phyloP scores from a whole-genome alignment of 2,113 vertebrate species.

The Strix uralensis region DNA sequence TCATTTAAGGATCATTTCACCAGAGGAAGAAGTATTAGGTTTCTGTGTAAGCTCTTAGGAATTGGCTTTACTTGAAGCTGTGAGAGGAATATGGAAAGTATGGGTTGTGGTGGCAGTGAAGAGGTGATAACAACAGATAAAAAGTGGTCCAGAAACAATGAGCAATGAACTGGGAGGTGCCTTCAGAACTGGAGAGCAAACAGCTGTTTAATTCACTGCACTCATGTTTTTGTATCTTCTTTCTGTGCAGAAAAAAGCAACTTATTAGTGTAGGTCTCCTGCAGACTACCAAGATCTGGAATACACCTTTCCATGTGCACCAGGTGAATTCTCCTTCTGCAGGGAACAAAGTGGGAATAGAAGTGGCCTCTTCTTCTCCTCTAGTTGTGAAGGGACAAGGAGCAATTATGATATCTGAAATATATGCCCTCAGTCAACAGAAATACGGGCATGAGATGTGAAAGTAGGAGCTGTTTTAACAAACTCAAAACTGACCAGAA shows the following conservation, averaged over 20 bases:
- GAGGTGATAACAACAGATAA: background rate
- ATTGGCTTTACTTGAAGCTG: background rate
- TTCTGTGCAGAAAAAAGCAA: background rate
- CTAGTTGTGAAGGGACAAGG: background rate
- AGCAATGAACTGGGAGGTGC: background rate
- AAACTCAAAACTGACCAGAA: background rate
- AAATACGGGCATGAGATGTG: background rate
- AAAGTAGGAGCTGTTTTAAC: background rate
- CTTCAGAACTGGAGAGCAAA: background rate
- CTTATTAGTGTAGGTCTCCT: background rate
- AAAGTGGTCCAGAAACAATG: background rate
- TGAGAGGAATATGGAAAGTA: background rate
- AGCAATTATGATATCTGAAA: background rate
- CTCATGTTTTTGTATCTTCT: background rate
- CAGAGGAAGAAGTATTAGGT: background rate
- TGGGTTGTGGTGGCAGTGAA: fast-evolving
- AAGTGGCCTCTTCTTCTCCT: background rate
- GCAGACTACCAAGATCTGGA: background rate
- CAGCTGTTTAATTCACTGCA: background rate
- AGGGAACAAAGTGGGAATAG: background rate
- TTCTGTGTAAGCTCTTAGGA: background rate
- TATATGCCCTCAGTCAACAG: background rate
- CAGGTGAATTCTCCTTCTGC: background rate
- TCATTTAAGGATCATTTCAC: background rate
- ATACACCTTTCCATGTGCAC: fast-evolving